Evolutionary conservation across 2,113 vertebrate species (phyloP).

Genomic region (Ivindomyrus marchei): DNA sequence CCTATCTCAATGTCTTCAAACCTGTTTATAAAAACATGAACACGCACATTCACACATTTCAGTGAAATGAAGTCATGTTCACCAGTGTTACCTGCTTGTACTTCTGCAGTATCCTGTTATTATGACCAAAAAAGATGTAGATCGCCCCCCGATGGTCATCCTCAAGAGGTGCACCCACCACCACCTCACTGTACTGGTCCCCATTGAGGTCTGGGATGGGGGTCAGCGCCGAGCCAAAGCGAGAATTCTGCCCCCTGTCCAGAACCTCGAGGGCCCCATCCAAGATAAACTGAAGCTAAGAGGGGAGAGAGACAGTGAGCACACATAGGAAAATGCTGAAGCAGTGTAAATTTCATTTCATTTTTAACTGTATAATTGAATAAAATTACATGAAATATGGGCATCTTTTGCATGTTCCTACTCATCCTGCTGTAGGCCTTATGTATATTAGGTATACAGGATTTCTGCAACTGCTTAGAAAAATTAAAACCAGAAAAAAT

Average conservation of each 20-base stretch:
- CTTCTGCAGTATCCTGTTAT: conserved; percentile 66
- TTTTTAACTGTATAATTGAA: neutral
- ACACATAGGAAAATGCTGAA: neutral
- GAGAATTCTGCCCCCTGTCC: conserved; percentile 79
- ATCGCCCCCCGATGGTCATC: conserved; percentile 81
- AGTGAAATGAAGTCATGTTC: neutral
- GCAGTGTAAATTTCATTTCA: neutral
- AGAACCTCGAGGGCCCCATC: conserved; percentile 70
- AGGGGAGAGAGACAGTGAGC: neutral
- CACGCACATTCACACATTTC: neutral
- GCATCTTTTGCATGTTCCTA: neutral
- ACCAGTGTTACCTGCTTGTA: conserved; percentile 78
- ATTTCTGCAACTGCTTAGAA: neutral
- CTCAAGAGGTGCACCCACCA: conserved; percentile 84
- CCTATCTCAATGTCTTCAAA: neutral
- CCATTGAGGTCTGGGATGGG: conserved; percentile 85
- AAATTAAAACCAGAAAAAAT: neutral
- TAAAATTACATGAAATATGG: neutral
- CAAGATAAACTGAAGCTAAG: conserved; percentile 66
- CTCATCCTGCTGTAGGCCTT: neutral
- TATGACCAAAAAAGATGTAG: conserved; percentile 78
- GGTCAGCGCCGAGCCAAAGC: conserved; percentile 83
- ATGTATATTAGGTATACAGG: neutral
- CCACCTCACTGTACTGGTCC: conserved; percentile 82
- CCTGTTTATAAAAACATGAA: neutral